Conservation (phyloP, 30 jellyfish, hydroid and myxozoan species). For the Hydra vulgaris region DNA sequence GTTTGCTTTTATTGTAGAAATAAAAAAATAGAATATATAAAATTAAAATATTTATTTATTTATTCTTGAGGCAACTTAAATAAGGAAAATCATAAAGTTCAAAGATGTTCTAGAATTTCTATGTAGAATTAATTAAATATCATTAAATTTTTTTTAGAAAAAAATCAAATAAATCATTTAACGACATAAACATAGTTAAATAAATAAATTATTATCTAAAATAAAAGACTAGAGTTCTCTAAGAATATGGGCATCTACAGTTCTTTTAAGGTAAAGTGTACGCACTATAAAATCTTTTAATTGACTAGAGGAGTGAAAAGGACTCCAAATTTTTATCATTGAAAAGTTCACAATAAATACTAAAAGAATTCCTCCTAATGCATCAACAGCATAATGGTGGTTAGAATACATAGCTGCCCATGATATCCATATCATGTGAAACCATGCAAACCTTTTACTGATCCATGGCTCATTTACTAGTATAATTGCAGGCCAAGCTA, state of each 20-base stretch:
- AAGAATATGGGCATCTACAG: not conserved
- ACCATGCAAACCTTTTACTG: slow-evolving; percentile 94
- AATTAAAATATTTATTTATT: too few relatives aligned
- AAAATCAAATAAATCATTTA: too few relatives aligned
- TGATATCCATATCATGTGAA: slow-evolving; percentile 82
- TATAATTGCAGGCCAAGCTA: slow-evolving; percentile 93
- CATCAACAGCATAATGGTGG: slow-evolving; percentile 96
- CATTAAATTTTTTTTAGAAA: too few relatives aligned
- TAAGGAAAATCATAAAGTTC: too few relatives aligned
- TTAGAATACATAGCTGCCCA: slow-evolving; percentile 98
- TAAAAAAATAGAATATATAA: too few relatives aligned
- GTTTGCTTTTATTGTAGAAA: too few relatives aligned
- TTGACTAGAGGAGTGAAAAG: slow-evolving; percentile 45
- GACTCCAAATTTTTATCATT: slow-evolving; percentile 87
- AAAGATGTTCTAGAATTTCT: too few relatives aligned
- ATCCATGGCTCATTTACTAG: slow-evolving; percentile 86
- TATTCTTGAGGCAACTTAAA: too few relatives aligned
- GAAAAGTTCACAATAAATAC: slow-evolving; percentile 89
- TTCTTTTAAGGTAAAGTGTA: not conserved
- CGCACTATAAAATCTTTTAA: not conserved
- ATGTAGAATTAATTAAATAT: too few relatives aligned
- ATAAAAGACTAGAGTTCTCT: not conserved
- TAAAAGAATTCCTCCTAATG: slow-evolving; percentile 75
- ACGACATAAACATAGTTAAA: too few relatives aligned
- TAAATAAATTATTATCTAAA: too few relatives aligned